These are phyloP conservation scores for Hypocryptadius cinnamomeus DNA, from an alignment of 2,113 vertebrate species.

Conservation along the genomic window DNA sequence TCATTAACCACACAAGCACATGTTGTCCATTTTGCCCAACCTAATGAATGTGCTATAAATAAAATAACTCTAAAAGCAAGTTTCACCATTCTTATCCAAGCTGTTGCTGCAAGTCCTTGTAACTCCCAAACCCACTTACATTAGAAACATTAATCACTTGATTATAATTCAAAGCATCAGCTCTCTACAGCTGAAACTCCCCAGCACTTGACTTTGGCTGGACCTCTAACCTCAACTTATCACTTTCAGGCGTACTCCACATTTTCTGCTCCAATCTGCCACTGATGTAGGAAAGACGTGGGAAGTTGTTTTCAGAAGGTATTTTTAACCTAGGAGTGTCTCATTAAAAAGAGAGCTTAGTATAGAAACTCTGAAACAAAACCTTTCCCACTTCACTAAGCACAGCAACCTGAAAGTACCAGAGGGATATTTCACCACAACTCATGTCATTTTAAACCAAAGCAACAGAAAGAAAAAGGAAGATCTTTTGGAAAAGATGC, in stretches of 20 bases:
- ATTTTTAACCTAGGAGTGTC: constrained; percentile 32
- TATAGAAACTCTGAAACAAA: not conserved
- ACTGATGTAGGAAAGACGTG: not conserved
- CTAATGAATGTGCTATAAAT: constrained; percentile 55
- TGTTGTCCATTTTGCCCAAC: constrained; percentile 29
- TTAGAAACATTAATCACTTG: constrained; percentile 52
- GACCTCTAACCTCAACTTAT: constrained; percentile 53
- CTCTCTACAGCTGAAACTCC: constrained; percentile 46
- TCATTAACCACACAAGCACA: constrained; percentile 62
- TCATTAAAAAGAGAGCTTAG: not conserved
- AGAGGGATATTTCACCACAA: not conserved
- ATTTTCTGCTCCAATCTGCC: constrained; percentile 15
- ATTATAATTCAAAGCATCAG: constrained; percentile 59
- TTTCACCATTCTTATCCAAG: constrained; percentile 38
- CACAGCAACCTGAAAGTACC: not conserved
- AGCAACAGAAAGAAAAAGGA: not conserved
- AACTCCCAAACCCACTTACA: constrained; percentile 14
- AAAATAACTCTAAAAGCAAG: constrained; percentile 33
- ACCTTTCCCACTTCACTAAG: not conserved
- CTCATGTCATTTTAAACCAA: not conserved
- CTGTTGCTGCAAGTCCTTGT: constrained; percentile 30
- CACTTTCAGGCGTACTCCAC: constrained; percentile 12
- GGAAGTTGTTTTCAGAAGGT: not conserved
- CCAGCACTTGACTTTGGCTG: constrained; percentile 56
- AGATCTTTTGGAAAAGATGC: not conserved